Evolutionary conservation across 2,113 vertebrate species (phyloP), one percentile per base, ranked within the genome.

Genomic region (Pollimyrus isidori): DNA sequence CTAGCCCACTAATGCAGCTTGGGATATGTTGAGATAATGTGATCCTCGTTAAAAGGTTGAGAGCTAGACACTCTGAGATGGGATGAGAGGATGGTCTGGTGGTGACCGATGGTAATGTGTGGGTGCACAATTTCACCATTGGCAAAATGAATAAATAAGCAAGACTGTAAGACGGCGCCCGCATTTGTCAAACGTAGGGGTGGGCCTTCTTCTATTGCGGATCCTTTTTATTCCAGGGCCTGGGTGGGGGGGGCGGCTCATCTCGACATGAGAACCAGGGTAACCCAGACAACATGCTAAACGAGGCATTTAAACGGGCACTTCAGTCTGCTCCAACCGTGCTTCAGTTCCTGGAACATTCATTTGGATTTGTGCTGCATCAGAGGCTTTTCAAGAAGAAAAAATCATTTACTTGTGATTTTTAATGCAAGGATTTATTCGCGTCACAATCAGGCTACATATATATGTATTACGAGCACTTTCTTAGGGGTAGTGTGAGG

Each of bases 321-420:
- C 73, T 80, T 39, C 35, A 76, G 17, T 76, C 73, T 19, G 15
- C 6, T 4, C 65, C 26, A 35, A 6, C 73, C 35, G n/a, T 39
- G 69, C 35, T 76, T 42, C 73, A 17, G 15, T 42, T 42, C 35
- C 73, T 17, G 73, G 30, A 80, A 80, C 73, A 39, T 80, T 80
- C 73, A 80, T 80, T 42, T 80, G 73, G 35, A 80, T 80, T 80
- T 80, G 73, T 80, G 73, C 73, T 80, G 73, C 87, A 48, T 87
- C 35, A 65, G 19, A 62, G 42, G 39, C 15, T 39, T 53, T 23
- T 30, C 23, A 6, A 42, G 35, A 19, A 49, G 42, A 46, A n/a
- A 30, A 7, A 65, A 11, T 62, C 58, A 56, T 76, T 76, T 39
- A 76, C 69, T 39, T 39, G 69, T 17, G 35, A 42, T 80, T 76